Percentiles rank a stretch among this genome's conserved stretches.
Evolutionary conservation across 2,797 vertebrate species (phyloP).

Genomic region (Dendrocincla tyrannina): DNA sequence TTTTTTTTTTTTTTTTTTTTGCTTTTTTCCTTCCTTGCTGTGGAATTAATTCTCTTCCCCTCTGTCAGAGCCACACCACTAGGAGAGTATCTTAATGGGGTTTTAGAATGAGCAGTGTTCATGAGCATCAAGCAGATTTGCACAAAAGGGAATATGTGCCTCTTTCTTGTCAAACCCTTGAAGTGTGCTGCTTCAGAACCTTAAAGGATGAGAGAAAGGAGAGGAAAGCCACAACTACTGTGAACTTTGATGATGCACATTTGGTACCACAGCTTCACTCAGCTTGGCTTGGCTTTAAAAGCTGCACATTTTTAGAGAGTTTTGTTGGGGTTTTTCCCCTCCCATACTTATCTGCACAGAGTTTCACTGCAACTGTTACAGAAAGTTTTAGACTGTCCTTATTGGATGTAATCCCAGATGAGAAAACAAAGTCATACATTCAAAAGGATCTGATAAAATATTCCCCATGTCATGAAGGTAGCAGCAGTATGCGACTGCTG

Average conservation of each 20-base stretch:
- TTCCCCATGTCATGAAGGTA: background rate
- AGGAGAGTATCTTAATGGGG: background rate
- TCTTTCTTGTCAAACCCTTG: constrained; percentile 20
- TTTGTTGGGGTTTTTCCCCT: background rate
- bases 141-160: constrained; percentile 13
- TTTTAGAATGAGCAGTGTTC: background rate
- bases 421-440: background rate
- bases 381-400: constrained; percentile 4
- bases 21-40: background rate
- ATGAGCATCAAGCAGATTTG: background rate
- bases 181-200: constrained; percentile 30
- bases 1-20: too few species aligned
- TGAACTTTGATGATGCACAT: background rate
- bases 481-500: background rate
- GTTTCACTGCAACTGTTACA: background rate
- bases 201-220: background rate
- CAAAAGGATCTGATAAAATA: background rate
- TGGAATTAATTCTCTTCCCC: background rate
- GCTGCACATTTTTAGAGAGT: background rate
- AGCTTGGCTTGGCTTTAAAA: background rate
- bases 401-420: background rate
- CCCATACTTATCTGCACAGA: background rate
- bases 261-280: background rate
- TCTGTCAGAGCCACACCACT: background rate
- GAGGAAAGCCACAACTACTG: background rate